Conservation (phyloP, 1,140 invertebrate genomes). For the Hycleus phaleratus region DNA sequence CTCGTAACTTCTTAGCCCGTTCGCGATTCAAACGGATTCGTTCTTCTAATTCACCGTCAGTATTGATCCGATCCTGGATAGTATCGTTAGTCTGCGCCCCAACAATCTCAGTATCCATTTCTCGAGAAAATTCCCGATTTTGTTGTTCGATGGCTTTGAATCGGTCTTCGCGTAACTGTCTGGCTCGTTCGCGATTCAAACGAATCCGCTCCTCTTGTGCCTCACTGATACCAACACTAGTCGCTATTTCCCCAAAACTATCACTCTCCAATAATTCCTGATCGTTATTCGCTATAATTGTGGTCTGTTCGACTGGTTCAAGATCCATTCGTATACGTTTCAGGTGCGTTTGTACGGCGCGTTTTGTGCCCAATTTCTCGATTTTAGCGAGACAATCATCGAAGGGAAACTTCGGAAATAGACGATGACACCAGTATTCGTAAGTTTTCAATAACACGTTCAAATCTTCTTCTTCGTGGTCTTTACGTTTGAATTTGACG, state of each 20-base stretch:
- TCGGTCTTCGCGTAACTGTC: constrained; percentile 28
- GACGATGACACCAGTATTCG: constrained; percentile 86
- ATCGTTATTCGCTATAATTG: neutral
- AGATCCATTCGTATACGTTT: constrained; percentile 33
- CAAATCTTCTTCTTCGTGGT: constrained; percentile 76
- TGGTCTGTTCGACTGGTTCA: constrained; percentile 18
- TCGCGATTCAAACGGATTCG: constrained; percentile 33
- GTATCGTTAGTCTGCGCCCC: too few relatives aligned
- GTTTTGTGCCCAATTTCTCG: constrained; percentile 72
- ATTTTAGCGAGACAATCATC: constrained; percentile 75
- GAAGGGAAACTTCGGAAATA: constrained; percentile 83
- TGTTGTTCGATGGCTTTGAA: constrained; percentile 5
- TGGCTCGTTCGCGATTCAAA: constrained; percentile 31
- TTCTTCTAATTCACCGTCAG: constrained; percentile 29
- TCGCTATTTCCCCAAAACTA: constrained; percentile 10
- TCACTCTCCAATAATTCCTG: constrained; percentile 12
- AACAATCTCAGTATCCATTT: too few relatives aligned
- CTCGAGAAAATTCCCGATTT: neutral
- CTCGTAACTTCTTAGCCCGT: constrained; percentile 27
- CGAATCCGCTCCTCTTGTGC: constrained; percentile 34
- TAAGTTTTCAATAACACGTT: constrained; percentile 70
- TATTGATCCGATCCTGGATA: too few relatives aligned
- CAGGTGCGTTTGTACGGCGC: constrained; percentile 45
- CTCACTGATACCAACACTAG: constrained; percentile 23
- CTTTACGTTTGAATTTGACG: constrained; percentile 76